Percentiles rank a stretch among this genome's conserved stretches.
phyloP scores from a whole-genome alignment of 2,797 vertebrate genomes.

The Psittacula echo region DNA sequence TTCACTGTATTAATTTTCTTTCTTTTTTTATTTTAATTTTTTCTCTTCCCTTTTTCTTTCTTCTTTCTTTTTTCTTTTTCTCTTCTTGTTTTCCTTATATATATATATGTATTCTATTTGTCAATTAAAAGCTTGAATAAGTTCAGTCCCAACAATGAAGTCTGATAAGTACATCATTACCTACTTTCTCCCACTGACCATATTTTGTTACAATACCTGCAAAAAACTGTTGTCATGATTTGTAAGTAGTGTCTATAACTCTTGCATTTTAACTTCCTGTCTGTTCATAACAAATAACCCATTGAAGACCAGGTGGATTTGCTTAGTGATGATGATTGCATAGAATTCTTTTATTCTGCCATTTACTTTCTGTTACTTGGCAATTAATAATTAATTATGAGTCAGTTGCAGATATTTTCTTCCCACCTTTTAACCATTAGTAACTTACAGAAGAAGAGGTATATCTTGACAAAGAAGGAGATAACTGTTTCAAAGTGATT shows the following conservation, averaged over 20 bases:
- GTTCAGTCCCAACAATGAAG: background rate
- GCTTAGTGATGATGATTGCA: background rate
- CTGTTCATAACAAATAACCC: background rate
- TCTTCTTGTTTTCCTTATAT: background rate
- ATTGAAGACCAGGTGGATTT: background rate
- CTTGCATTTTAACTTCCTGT: background rate
- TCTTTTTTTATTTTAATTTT: background rate
- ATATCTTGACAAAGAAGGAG: background rate
- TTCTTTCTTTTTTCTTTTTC: background rate
- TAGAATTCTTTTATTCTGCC: background rate
- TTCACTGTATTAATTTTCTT: background rate
- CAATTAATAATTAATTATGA: background rate
- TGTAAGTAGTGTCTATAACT: background rate
- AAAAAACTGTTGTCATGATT: background rate
- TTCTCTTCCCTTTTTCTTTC: background rate
- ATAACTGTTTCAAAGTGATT: background rate
- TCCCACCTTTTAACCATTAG: background rate
- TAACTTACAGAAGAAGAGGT: background rate
- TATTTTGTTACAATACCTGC: background rate
- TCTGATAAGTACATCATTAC: background rate
- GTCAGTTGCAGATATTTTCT: background rate
- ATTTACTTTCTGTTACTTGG: background rate
- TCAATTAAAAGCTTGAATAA: background rate
- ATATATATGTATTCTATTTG: background rate
- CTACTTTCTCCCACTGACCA: background rate